Percentiles rank a stretch among this genome's conserved stretches.
phyloP scores from a whole-genome alignment of 1,140 invertebrate species.

The Diploscapter pachys region DNA sequence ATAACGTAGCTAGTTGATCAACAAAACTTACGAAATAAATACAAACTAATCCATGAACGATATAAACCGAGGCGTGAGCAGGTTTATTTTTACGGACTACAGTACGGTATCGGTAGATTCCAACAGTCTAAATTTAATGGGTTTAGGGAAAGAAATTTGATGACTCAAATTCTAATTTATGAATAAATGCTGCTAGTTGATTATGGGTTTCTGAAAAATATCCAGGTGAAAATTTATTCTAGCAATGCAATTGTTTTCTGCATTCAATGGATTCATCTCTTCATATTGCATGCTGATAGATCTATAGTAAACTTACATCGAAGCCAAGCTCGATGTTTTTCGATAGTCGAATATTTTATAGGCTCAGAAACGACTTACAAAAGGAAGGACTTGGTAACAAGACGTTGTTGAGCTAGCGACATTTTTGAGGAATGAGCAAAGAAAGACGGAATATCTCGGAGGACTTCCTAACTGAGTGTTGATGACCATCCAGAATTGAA shows the following conservation, averaged over 20 bases:
- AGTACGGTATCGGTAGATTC: slow-evolving; percentile 13
- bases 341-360: neutral
- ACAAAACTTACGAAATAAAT: slow-evolving; percentile 8
- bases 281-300: no score
- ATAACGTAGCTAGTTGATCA: neutral
- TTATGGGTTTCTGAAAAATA: no score
- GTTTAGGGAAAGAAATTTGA: no score
- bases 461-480: slow-evolving; percentile 9
- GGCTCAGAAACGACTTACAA: neutral
- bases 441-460: slow-evolving; percentile 7
- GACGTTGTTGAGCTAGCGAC: slow-evolving; percentile 13
- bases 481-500: slow-evolving; percentile 21
- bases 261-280: no score
- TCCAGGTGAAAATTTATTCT: no score
- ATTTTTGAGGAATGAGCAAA: slow-evolving; percentile 19
- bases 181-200: no score
- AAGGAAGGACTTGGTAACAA: slow-evolving; percentile 16
- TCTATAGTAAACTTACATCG: no score
- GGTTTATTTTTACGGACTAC: slow-evolving; percentile 13
- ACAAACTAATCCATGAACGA: slow-evolving; percentile 3
- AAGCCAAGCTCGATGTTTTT: no score
- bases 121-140: neutral
- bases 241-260: no score
- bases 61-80: slow-evolving; percentile 2
- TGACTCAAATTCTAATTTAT: no score